Evolutionary conservation across 64 coral and sea anemone genomes (phyloP), one percentile per base, ranked within the genome.

Genomic region (Montipora capricornis): DNA sequence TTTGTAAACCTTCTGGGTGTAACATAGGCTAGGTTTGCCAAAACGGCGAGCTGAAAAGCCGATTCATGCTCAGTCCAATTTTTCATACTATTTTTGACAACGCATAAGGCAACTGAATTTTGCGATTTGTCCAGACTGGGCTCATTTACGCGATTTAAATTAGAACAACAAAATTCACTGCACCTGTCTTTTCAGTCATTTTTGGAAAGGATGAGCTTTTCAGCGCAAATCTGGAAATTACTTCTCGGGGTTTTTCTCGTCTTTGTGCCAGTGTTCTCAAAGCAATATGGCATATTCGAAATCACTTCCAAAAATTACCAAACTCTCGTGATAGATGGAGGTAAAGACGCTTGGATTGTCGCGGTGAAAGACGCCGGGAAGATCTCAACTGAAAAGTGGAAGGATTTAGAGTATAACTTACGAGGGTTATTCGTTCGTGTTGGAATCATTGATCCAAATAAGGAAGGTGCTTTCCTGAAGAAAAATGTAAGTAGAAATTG

Each of bases 261-360:
- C 66, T 16, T 46, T 71, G 50, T 71, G 68, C 16, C 22, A 1
- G 66, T 47, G 45, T 71, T 70, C 44, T 86, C 82, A 5, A 73
- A 49, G n/a, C 49, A 92, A 66, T 86, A 96, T 49, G 95, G 87
- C 26, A 74, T 93, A 48, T 13, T 81, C 55, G 87, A 88, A 69
- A 90, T 98, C 48, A 94, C 87, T 16, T 49, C 96, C 3, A 88
- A 76, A 13, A 95, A 93, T 61, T 95, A 95, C 52, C 87, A 98
- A 44, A 48, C 13, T 5, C 37, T 87, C 12, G 91, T 98, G 16
- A 74, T 95, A 2, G 74, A 95, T 44, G 83, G 88, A 60, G 69
- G 47, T 4, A 93, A 90, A 86, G 88, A 98, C 50, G 96, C 96
- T 15, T 98, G 96, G 94, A 95, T 98, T 77, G 80, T 98, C 19